Conservation (phyloP, 2,113 vertebrate genomes). For the Tychaedon coryphoeus region DNA sequence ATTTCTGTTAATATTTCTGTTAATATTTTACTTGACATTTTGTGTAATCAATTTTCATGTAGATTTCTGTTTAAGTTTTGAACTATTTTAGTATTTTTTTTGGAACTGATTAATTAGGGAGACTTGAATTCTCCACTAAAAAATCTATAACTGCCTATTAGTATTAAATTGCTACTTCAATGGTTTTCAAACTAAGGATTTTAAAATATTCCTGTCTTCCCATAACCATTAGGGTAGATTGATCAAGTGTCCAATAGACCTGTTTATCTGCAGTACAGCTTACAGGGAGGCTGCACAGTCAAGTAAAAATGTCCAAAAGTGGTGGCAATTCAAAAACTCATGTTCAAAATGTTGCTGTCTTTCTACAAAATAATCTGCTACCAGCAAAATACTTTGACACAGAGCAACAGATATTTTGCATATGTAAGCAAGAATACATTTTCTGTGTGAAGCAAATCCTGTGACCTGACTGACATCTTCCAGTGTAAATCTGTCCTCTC, state of each 20-base stretch:
- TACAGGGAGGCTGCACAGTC: background rate
- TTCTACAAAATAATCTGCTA: background rate
- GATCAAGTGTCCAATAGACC: background rate
- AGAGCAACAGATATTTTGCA: background rate
- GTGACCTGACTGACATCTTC: background rate
- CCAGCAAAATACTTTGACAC: background rate
- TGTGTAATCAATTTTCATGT: background rate
- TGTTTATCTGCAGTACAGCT: background rate
- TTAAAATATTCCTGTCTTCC: background rate
- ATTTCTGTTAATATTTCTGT: background rate
- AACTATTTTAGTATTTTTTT: background rate
- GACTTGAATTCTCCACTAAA: background rate
- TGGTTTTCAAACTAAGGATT: background rate
- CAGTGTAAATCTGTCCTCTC: background rate
- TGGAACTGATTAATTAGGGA: background rate
- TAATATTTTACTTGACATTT: background rate
- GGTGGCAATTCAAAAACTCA: background rate
- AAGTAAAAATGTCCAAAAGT: background rate
- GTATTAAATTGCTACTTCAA: background rate
- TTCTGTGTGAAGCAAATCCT: background rate
- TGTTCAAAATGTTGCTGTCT: background rate
- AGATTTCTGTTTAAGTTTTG: background rate
- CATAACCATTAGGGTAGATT: background rate
- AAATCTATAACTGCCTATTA: background rate
- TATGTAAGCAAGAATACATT: background rate